A percentile compares a stretch with the other conserved stretches of the same genome.
These are phyloP conservation scores for Chaenodraco wilsoni DNA, from an alignment of 2,797 vertebrate genomes.

Conservation along the genomic window DNA sequence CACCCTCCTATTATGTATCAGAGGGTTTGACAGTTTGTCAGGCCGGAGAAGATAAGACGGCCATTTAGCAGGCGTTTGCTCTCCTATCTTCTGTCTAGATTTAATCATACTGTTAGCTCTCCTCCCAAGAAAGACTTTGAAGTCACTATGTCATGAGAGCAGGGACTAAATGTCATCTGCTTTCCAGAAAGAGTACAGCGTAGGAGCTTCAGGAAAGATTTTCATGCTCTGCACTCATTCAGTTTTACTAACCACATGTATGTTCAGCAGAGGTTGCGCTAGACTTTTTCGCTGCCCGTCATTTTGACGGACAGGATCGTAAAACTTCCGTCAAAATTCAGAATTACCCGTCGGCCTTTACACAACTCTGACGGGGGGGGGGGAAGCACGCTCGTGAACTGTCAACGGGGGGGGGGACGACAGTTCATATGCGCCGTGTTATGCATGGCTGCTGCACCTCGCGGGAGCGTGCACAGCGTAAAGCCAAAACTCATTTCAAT, in stretches of 20 bases:
- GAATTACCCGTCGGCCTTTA: no score
- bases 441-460: no score
- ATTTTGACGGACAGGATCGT: no score
- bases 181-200: slow-evolving; percentile 25
- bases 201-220: slow-evolving; percentile 31
- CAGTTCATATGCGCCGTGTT: no score
- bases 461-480: no score
- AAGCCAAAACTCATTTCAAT: no score
- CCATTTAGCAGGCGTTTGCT: slow-evolving; percentile 70
- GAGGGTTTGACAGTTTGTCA: slow-evolving; percentile 74
- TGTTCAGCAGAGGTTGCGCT: slow-evolving; percentile 1
- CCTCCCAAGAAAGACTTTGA: slow-evolving; percentile 63
- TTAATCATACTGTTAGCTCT: slow-evolving; percentile 76
- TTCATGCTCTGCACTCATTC: slow-evolving; percentile 11
- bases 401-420: no score
- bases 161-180: slow-evolving; percentile 48
- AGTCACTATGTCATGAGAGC: slow-evolving; percentile 63
- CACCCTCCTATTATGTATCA: slow-evolving; percentile 64
- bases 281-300: no score
- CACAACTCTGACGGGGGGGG: no score
- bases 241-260: slow-evolving; percentile 27
- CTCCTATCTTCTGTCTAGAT: slow-evolving; percentile 67
- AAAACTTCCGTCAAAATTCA: no score
- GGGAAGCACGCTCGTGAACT: no score
- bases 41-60: slow-evolving; percentile 69